A percentile compares a stretch with the other conserved stretches of the same genome.
These are phyloP conservation scores for Taphrorychus bicolor DNA, from an alignment of 2,888 invertebrate species.

Conservation along the genomic window DNA sequence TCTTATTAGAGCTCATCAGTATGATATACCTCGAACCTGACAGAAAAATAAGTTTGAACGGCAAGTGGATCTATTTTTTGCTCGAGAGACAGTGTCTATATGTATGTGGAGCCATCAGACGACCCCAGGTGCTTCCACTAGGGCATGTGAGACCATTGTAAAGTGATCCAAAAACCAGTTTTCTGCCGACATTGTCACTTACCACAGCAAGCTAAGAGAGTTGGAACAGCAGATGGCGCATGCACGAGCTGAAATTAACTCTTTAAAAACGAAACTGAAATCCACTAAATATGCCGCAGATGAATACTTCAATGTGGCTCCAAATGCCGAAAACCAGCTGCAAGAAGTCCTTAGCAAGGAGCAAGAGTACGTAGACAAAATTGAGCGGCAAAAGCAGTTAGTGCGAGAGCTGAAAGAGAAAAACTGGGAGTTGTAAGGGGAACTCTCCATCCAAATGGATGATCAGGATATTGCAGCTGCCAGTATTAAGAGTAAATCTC, in stretches of 20 bases:
- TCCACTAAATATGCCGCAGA: constrained; percentile 78
- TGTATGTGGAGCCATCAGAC: no score
- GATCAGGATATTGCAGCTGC: constrained; percentile 67
- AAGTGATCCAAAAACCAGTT: no score
- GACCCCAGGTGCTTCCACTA: no score
- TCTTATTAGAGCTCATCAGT: no score
- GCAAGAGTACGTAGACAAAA: constrained; percentile 65
- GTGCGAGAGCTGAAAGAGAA: constrained; percentile 69
- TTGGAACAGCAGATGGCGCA: constrained; percentile 72
- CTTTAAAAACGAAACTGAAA: constrained; percentile 74
- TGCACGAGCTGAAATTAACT: constrained; percentile 70
- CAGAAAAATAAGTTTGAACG: no score
- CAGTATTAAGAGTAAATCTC: constrained; percentile 63
- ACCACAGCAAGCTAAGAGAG: constrained; percentile 72
- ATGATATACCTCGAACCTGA: no score
- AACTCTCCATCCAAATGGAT: constrained; percentile 72
- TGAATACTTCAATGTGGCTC: constrained; percentile 86
- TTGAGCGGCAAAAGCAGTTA: constrained; percentile 66
- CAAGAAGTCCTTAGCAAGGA: constrained; percentile 58
- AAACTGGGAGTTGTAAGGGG: constrained; percentile 69
- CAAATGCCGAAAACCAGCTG: constrained; percentile 80
- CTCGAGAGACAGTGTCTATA: no score
- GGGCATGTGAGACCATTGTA: no score
- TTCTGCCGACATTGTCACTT: no score
- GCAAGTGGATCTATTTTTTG: no score